Conservation (phyloP, 2,797 vertebrate species). For the Smutsia temminckii region DNA sequence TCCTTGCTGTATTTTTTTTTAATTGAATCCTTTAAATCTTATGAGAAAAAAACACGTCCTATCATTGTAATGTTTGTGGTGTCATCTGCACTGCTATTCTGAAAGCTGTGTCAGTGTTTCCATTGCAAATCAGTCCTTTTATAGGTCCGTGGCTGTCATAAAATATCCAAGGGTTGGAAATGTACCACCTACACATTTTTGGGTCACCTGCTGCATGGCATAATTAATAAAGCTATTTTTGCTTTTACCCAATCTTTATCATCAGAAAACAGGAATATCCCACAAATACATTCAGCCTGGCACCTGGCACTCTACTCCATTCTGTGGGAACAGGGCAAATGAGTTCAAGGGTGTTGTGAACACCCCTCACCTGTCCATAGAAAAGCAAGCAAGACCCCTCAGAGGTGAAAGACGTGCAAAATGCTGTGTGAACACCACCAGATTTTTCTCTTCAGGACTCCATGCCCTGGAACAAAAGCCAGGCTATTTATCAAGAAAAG, state of each 20-base stretch:
- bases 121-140: neutral
- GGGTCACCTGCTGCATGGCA: neutral
- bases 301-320: neutral
- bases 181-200: neutral
- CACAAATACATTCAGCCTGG: neutral
- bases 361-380: neutral
- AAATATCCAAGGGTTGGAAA: neutral
- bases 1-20: neutral
- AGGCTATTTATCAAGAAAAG: neutral
- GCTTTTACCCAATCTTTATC: neutral
- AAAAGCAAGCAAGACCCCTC: neutral
- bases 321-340: neutral
- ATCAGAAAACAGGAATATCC: neutral
- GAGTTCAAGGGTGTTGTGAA: neutral
- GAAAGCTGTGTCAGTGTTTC: conserved; percentile 7
- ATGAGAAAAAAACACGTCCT: conserved; percentile 19
- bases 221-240: conserved; percentile 28
- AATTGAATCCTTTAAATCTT: conserved; percentile 56
- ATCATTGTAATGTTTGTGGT: neutral
- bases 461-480: neutral
- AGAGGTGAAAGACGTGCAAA: neutral
- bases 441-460: neutral
- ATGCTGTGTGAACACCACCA: neutral
- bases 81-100: neutral
- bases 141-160: neutral